Evolutionary conservation across 1,140 invertebrate genomes (phyloP).

Genomic region (Leucophenga varia): DNA sequence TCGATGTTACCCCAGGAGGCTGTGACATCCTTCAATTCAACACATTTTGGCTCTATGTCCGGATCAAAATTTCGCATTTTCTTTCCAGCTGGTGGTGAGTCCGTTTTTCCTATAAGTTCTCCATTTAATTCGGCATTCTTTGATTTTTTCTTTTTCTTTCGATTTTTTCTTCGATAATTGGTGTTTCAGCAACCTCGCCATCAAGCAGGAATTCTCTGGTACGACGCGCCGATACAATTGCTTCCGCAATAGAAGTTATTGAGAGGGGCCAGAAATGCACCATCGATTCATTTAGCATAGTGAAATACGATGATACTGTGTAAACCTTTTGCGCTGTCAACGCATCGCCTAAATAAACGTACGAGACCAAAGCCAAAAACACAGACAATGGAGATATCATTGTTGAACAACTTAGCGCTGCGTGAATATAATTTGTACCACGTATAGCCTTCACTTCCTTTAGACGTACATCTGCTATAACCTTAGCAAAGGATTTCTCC

Average conservation of each 20-base stretch:
- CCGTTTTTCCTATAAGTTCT: neutral
- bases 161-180: constrained; percentile 24
- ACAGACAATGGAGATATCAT: constrained; percentile 77
- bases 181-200: constrained; percentile 35
- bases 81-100: neutral
- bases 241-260: constrained; percentile 62
- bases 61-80: neutral
- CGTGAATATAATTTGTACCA: constrained; percentile 46
- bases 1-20: constrained; percentile 60
- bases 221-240: constrained; percentile 67
- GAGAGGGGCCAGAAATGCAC: constrained; percentile 74
- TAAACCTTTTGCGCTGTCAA: constrained; percentile 77
- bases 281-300: constrained; percentile 70
- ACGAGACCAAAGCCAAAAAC: constrained; percentile 77
- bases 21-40: constrained; percentile 57
- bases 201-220: constrained; percentile 64
- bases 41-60: constrained; percentile 30
- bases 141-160: constrained; percentile 30
- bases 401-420: constrained; percentile 51
- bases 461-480: constrained; percentile 62
- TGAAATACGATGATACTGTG: constrained; percentile 73
- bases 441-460: constrained; percentile 69
- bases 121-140: constrained; percentile 34
- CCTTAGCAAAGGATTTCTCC: constrained; percentile 78
- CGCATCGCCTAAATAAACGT: constrained; percentile 65